phyloP scores from a whole-genome alignment of 2,797 vertebrate species.

The Sibirionetta formosa region DNA sequence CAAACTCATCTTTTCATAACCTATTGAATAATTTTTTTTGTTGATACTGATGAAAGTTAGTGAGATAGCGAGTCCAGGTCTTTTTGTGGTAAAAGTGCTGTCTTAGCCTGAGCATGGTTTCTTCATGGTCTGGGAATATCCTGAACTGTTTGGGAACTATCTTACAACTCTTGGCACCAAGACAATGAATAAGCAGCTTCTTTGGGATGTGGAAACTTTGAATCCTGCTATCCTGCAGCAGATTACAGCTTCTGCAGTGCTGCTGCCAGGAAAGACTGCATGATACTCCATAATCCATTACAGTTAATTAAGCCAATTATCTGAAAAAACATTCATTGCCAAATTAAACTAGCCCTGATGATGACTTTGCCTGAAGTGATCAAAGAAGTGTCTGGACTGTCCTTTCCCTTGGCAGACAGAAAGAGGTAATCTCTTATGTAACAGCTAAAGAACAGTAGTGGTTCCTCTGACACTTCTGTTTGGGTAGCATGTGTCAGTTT shows the following conservation, averaged over 20 bases:
- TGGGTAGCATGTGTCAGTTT: fast-evolving
- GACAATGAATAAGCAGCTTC: neutral
- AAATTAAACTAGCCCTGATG: constrained; percentile 13
- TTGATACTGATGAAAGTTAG: neutral
- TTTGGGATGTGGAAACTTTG: neutral
- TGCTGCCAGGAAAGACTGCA: neutral
- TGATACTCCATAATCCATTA: constrained; percentile 29
- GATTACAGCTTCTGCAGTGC: neutral
- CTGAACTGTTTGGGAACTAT: neutral
- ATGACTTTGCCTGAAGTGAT: constrained; percentile 15
- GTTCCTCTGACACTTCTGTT: neutral
- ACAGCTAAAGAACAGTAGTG: neutral
- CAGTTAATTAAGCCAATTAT: constrained; percentile 38
- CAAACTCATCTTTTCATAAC: neutral
- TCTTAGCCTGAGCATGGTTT: neutral
- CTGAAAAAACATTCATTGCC: neutral
- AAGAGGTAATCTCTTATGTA: neutral
- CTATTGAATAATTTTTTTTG: neutral
- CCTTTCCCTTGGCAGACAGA: neutral
- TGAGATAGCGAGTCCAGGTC: neutral
- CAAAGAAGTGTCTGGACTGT: neutral
- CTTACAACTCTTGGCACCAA: neutral
- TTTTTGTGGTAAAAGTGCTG: neutral
- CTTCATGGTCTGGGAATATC: neutral
- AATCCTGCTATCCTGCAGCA: neutral